Evolutionary conservation across 2,888 invertebrate species (phyloP).

Genomic region (Spodoptera littoralis): DNA sequence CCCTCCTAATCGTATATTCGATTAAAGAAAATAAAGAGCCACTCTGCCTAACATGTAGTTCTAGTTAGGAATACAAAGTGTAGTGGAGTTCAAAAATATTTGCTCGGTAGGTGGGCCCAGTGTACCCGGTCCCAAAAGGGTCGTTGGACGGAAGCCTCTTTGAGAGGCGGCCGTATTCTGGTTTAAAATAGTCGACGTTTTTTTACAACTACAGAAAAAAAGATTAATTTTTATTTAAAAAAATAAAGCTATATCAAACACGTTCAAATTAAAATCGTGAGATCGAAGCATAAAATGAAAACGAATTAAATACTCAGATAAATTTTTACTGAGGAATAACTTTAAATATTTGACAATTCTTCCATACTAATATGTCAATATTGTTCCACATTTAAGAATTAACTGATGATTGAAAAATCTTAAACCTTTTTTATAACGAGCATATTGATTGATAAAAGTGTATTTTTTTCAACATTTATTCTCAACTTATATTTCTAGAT

Average conservation of each 20-base stretch:
- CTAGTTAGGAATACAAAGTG: conserved; percentile 62
- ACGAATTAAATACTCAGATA: too few relatives aligned
- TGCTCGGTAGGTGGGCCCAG: conserved; percentile 58
- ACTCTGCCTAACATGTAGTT: conserved; percentile 39
- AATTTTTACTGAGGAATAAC: too few relatives aligned
- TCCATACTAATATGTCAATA: too few relatives aligned
- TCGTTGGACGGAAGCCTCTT: conserved; percentile 62
- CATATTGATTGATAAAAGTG: too few relatives aligned
- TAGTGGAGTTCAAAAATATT: conserved; percentile 66
- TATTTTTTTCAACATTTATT: too few relatives aligned
- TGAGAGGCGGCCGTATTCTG: conserved; percentile 49
- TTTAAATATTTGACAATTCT: too few relatives aligned
- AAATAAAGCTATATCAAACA: background rate
- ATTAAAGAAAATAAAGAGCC: conserved; percentile 43
- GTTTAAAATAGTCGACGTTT: background rate
- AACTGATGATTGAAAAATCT: too few relatives aligned
- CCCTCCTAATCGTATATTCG: conserved; percentile 36
- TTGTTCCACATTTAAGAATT: too few relatives aligned
- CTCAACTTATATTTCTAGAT: too few relatives aligned
- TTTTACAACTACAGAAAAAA: background rate
- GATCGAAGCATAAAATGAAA: too few relatives aligned
- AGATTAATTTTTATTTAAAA: background rate
- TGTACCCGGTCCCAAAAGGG: conserved; percentile 64
- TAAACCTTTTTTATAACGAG: too few relatives aligned
- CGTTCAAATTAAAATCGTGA: too few relatives aligned